A percentile compares a stretch with the other conserved stretches of the same genome.
Evolutionary conservation across 1,140 invertebrate genomes (phyloP).

Genomic region (Drosophila pandora): DNA sequence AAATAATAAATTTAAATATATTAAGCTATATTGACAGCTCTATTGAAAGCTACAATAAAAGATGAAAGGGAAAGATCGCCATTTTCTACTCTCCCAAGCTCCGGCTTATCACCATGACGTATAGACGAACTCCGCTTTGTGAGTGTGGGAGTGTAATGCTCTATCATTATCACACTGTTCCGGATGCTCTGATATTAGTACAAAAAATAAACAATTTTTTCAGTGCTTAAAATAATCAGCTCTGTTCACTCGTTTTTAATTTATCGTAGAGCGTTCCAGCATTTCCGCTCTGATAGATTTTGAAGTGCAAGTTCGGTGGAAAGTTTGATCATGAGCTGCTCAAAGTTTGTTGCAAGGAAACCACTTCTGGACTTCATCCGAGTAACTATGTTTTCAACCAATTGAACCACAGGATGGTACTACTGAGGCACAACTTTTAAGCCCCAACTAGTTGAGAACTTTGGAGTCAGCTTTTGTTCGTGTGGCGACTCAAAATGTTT

Average conservation of each 20-base stretch:
- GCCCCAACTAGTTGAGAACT: conserved; percentile 13
- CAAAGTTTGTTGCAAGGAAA: conserved; percentile 15
- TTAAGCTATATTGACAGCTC: background rate
- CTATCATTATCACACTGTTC: background rate
- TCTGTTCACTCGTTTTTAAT: background rate
- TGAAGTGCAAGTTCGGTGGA: conserved; percentile 13
- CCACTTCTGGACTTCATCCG: conserved; percentile 12
- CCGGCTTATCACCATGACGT: background rate
- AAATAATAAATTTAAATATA: background rate
- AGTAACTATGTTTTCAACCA: conserved; percentile 23
- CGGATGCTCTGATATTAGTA: background rate
- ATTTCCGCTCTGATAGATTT: conserved; percentile 15
- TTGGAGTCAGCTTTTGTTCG: conserved; percentile 16
- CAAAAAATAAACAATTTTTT: background rate
- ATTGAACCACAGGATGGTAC: conserved; percentile 15
- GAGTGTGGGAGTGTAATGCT: background rate
- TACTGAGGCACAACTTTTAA: conserved; percentile 18
- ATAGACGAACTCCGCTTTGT: background rate
- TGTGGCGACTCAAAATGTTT: conserved; percentile 14
- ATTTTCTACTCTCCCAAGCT: background rate
- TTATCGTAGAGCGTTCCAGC: background rate
- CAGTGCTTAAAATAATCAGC: conserved; percentile 4
- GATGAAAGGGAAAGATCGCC: background rate
- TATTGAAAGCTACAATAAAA: background rate
- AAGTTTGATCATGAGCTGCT: conserved; percentile 25